Conservation (phyloP, 2,113 vertebrate species). For the Salvelinus sp. region DNA sequence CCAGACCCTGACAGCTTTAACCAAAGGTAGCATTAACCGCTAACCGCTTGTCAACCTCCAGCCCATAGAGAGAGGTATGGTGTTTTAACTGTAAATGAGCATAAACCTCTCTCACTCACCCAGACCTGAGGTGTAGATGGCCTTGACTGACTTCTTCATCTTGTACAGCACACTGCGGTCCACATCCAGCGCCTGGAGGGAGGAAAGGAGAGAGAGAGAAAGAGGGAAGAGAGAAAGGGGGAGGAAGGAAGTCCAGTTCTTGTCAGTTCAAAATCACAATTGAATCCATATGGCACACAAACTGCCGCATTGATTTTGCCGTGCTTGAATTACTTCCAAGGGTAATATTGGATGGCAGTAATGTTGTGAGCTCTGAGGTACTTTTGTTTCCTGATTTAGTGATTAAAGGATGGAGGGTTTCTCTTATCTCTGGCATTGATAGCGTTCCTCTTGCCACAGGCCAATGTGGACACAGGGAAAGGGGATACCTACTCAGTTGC, state of each 20-base stretch:
- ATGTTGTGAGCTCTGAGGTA: not conserved
- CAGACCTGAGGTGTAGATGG: conserved; percentile 93
- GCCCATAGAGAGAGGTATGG: not conserved
- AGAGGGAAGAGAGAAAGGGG: conserved; percentile 10
- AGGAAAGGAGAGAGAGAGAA: conserved; percentile 22
- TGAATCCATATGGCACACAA: not conserved
- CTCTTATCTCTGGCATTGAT: not conserved
- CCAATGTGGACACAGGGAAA: not conserved
- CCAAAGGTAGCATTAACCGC: too few relatives aligned
- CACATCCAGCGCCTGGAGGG: conserved; percentile 89
- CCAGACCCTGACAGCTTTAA: too few relatives aligned
- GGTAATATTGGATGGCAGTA: not conserved
- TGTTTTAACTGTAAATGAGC: too few relatives aligned
- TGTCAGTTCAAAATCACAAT: not conserved
- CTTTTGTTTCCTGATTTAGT: not conserved
- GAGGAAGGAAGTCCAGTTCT: not conserved
- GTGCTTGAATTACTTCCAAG: not conserved
- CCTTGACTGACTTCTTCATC: conserved; percentile 99
- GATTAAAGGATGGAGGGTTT: conserved; percentile 14
- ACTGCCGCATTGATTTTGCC: not conserved
- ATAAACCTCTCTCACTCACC: conserved; percentile 79
- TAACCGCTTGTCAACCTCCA: not conserved
- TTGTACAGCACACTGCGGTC: conserved; percentile 97
- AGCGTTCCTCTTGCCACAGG: not conserved
- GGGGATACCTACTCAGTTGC: not conserved